Percentiles rank a stretch among this genome's conserved stretches.
These are phyloP conservation scores for Neodon shergylaensis DNA, from an alignment of 2,113 vertebrate genomes.

Conservation along the genomic window DNA sequence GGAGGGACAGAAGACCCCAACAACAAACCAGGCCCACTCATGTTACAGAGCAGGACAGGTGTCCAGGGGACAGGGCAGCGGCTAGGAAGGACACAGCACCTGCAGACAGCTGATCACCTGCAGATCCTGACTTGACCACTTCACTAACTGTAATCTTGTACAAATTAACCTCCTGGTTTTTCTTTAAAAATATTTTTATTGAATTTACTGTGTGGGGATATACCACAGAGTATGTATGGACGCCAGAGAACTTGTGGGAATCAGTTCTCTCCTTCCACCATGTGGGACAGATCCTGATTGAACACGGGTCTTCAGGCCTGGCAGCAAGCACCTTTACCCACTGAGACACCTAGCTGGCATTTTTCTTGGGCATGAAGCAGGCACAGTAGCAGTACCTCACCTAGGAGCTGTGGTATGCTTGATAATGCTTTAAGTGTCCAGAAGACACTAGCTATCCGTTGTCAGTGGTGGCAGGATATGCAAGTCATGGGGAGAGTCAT, in stretches of 20 bases:
- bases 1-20: no score
- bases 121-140: background rate
- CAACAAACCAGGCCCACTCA: no score
- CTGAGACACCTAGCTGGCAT: no score
- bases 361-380: conserved; percentile 1
- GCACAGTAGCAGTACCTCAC: background rate
- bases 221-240: background rate
- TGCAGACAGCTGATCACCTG: background rate
- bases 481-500: background rate
- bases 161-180: background rate
- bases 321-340: background rate
- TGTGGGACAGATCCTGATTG: background rate
- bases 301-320: background rate
- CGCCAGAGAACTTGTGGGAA: background rate
- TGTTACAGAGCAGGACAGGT: background rate
- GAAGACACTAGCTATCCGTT: background rate
- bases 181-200: background rate
- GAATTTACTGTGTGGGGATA: background rate
- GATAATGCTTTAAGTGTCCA: background rate
- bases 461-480: background rate
- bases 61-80: background rate
- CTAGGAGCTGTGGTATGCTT: background rate
- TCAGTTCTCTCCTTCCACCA: background rate
- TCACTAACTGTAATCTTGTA: background rate
- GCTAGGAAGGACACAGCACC: background rate